Conservation (phyloP, 2,113 vertebrate genomes). For the Podilymbus podiceps region DNA sequence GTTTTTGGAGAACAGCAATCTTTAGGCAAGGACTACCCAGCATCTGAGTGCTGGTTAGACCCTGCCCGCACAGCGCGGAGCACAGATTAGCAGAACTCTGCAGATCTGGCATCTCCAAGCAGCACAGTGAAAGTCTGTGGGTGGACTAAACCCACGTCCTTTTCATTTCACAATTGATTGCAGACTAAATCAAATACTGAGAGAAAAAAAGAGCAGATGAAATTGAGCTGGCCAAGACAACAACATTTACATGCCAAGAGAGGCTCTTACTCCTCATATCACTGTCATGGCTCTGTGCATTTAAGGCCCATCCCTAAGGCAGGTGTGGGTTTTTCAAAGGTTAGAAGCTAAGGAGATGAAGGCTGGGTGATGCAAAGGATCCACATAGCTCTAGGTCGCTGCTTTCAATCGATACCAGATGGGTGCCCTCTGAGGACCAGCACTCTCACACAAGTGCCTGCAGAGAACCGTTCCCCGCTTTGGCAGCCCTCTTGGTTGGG, state of each 20-base stretch:
- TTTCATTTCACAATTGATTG: slow-evolving; percentile 29
- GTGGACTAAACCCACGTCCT: background rate
- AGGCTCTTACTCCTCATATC: background rate
- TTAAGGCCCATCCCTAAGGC: background rate
- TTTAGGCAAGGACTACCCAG: background rate
- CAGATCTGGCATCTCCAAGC: background rate
- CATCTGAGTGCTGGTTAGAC: background rate
- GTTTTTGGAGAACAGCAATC: background rate
- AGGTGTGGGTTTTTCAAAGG: background rate
- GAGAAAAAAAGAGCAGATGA: slow-evolving; percentile 5
- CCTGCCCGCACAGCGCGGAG: fast-evolving
- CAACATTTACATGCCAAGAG: background rate
- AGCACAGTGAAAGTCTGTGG: slow-evolving; percentile 18
- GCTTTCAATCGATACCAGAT: background rate
- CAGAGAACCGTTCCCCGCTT: background rate
- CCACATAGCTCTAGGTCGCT: background rate
- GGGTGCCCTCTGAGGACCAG: background rate
- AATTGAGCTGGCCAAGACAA: background rate
- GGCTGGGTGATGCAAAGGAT: background rate
- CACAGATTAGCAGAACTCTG: background rate
- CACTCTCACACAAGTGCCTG: background rate
- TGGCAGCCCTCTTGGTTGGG: background rate
- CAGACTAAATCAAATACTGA: background rate
- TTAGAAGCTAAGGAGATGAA: background rate
- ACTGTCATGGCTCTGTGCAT: background rate